phyloP scores from a whole-genome alignment of 2,113 vertebrate species.

The Gorilla gorilla region DNA sequence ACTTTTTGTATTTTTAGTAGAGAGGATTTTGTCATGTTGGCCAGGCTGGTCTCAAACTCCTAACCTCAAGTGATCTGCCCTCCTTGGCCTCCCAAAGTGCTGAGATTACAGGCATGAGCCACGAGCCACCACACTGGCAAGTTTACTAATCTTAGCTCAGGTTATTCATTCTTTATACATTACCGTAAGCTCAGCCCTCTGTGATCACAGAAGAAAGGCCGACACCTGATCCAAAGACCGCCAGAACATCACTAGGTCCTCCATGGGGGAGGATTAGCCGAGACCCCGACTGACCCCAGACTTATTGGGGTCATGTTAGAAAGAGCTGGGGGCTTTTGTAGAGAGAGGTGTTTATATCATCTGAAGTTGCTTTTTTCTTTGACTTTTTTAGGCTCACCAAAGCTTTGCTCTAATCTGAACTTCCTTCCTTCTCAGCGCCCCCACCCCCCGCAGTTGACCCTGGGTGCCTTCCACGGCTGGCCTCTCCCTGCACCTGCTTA shows the following conservation, averaged over 20 bases:
- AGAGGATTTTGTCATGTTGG: no score
- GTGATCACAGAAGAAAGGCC: background rate
- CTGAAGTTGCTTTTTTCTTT: no score
- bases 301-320: background rate
- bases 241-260: accelerated
- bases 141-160: no score
- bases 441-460: accelerated
- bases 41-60: no score
- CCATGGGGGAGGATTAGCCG: accelerated
- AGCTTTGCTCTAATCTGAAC: accelerated
- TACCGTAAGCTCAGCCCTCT: background rate
- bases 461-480: no score
- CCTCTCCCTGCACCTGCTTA: accelerated
- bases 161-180: background rate
- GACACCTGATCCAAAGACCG: background rate
- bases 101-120: no score
- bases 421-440: background rate
- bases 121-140: no score
- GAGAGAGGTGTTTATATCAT: accelerated
- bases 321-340: background rate
- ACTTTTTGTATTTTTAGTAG: no score
- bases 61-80: no score
- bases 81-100: no score
- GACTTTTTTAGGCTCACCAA: background rate
- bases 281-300: background rate